Evolutionary conservation across 2,113 vertebrate species (phyloP).

Genomic region (Cricetomys ansorgei): DNA sequence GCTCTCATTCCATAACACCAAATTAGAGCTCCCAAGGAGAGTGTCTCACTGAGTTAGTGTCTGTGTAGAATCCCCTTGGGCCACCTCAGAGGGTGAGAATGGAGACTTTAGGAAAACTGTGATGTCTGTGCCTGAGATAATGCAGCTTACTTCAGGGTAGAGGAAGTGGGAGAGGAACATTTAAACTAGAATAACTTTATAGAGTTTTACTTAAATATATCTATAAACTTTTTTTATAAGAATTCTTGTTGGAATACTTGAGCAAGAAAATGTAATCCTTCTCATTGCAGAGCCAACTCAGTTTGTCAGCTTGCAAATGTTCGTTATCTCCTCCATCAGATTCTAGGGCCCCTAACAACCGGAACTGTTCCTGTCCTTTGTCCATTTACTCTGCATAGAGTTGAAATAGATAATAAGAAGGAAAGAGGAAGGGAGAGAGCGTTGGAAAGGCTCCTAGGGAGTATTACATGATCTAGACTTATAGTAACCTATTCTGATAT

Average conservation of each 20-base stretch:
- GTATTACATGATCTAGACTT: not conserved
- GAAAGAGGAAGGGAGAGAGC: not conserved
- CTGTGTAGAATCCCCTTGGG: not conserved
- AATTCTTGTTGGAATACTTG: not conserved
- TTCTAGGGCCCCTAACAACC: not conserved
- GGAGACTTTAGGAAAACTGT: not conserved
- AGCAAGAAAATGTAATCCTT: not conserved
- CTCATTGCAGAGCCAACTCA: not conserved
- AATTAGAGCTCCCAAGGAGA: not conserved
- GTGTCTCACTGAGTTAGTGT: not conserved
- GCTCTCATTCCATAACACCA: not conserved
- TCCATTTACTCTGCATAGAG: not conserved
- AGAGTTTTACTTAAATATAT: not conserved
- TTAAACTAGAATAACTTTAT: not conserved
- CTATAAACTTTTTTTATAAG: not conserved
- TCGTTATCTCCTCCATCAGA: not conserved
- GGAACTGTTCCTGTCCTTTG: not conserved
- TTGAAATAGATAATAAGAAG: not conserved
- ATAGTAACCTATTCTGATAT: not conserved
- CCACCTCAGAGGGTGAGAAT: not conserved
- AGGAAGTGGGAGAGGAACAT: not conserved
- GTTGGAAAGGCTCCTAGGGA: not conserved
- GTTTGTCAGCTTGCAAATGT: not conserved
- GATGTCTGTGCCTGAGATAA: fast-evolving
- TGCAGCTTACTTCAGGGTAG: fast-evolving